These are phyloP conservation scores for Spilarctia lutea DNA, from an alignment of 2,888 invertebrate species.

Conservation along the genomic window DNA sequence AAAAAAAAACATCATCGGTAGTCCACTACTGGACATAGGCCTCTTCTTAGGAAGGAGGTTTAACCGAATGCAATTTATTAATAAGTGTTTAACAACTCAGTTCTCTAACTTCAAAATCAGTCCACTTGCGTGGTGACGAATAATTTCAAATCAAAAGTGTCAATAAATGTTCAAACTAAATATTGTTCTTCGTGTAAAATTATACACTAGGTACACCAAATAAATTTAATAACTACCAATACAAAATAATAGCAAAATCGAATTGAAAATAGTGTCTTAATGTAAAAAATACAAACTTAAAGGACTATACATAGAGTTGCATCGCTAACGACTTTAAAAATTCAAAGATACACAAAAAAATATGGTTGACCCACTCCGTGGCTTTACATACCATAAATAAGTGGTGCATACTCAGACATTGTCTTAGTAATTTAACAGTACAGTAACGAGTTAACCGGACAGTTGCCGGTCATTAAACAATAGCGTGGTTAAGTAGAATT, in stretches of 20 bases:
- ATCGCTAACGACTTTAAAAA: not conserved
- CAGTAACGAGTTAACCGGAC: constrained; percentile 5
- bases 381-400: not conserved
- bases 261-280: not conserved
- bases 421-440: constrained; percentile 9
- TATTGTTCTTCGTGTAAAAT: no score
- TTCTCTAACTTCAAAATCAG: no score
- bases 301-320: not conserved
- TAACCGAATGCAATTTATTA: no score
- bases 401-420: constrained; percentile 17
- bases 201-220: no score
- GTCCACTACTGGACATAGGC: no score
- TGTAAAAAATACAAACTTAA: not conserved
- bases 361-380: not conserved
- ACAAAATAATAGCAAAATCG: not conserved
- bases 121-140: no score
- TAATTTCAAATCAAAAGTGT: no score
- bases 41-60: no score
- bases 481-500: constrained; percentile 25
- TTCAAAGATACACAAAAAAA: not conserved
- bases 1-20: no score
- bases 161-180: no score
- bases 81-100: no score
- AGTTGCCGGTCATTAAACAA: constrained; percentile 35
- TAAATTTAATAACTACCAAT: no score